Evolutionary conservation across 2,888 invertebrate genomes (phyloP).

Genomic region (Clitarchus hookeri): DNA sequence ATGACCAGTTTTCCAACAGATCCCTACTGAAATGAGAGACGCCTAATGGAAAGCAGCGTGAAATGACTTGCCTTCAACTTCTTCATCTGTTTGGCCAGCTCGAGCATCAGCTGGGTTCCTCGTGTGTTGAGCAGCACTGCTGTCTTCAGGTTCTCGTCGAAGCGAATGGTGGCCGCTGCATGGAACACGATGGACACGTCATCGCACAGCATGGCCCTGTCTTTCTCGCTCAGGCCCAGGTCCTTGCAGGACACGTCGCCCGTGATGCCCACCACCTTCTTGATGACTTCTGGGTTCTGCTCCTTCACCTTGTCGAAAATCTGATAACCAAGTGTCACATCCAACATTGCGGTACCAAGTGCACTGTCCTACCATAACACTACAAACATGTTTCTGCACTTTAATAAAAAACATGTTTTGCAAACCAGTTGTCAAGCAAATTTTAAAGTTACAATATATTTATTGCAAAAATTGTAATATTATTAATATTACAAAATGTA

Average conservation of each 20-base stretch:
- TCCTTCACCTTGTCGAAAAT: conserved; percentile 75
- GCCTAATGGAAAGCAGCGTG: no score
- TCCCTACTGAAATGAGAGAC: no score
- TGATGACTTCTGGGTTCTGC: conserved; percentile 63
- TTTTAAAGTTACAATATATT: no score
- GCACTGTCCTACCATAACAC: not conserved
- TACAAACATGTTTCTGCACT: no score
- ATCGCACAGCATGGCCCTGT: conserved; percentile 66
- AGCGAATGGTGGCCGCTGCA: conserved; percentile 70
- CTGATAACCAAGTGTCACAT: conserved; percentile 58
- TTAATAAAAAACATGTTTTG: no score
- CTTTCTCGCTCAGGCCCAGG: conserved; percentile 69
- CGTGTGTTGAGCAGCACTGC: conserved; percentile 91
- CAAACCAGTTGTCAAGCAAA: no score
- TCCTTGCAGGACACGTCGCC: conserved; percentile 74
- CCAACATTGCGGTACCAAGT: not conserved
- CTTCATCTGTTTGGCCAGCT: conserved; percentile 75
- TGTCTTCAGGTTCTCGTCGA: conserved; percentile 88
- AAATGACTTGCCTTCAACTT: conserved; percentile 60
- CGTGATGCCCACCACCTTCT: conserved; percentile 69
- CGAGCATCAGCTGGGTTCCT: conserved; percentile 86
- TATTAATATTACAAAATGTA: no score
- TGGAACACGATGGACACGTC: conserved; percentile 88
- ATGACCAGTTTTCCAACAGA: no score
- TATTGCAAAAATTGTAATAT: no score